Percentiles rank a stretch among this genome's conserved stretches.
Evolutionary conservation across 2,113 vertebrate genomes (phyloP).

Genomic region (Plecturocebus donacophilus): DNA sequence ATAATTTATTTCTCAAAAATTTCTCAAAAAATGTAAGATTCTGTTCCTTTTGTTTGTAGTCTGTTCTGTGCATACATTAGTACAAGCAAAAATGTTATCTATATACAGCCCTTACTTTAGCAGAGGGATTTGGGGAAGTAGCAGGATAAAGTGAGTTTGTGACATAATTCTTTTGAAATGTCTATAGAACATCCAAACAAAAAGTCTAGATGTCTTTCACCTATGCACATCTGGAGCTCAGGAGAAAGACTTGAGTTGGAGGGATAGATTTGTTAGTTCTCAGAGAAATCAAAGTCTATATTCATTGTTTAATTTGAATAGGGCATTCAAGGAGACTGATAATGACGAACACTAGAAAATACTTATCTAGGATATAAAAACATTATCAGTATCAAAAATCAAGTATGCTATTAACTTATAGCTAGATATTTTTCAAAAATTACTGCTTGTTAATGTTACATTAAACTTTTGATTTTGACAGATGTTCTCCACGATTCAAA

Average conservation of each 20-base stretch:
- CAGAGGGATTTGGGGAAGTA: background rate
- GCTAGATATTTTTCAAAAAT: background rate
- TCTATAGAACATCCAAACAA: background rate
- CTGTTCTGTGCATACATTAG: background rate
- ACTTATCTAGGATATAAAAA: background rate
- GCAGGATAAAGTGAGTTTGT: background rate
- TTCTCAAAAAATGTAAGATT: background rate
- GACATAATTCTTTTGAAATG: background rate
- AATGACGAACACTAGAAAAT: background rate
- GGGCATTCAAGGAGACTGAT: background rate
- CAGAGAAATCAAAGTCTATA: background rate
- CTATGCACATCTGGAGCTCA: background rate
- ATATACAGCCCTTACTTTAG: background rate
- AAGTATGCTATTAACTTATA: background rate
- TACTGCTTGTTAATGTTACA: background rate
- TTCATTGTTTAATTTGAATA: background rate
- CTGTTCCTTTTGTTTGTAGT: background rate
- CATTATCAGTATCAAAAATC: background rate
- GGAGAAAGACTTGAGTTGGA: background rate
- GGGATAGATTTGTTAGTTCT: background rate
- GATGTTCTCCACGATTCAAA: background rate
- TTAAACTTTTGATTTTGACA: background rate
- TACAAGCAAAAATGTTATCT: background rate
- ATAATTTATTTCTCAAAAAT: background rate
- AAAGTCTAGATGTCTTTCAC: background rate